Conservation (phyloP, 2,113 vertebrate genomes). For the Bothrops jararaca region DNA sequence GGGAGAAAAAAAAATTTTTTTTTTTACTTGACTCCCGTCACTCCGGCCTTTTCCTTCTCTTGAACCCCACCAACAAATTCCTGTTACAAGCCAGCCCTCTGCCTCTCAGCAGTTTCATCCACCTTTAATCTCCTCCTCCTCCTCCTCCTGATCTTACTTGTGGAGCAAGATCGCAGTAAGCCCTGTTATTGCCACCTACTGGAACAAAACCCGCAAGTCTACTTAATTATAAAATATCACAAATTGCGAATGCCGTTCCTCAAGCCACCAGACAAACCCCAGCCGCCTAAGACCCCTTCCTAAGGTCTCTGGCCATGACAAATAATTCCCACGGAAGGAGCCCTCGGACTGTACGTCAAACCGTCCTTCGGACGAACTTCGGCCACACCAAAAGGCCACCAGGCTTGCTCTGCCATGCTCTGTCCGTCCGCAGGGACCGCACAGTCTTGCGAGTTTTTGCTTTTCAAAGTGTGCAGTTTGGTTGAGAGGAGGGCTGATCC, state of each 20-base stretch:
- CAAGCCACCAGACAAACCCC: background rate
- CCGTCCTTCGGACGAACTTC: background rate
- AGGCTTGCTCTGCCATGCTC: background rate
- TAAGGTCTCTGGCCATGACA: background rate
- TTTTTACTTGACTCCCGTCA: background rate
- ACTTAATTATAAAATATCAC: background rate
- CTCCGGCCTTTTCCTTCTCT: background rate
- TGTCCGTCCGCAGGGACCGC: background rate
- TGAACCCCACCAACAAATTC: background rate
- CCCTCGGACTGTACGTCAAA: background rate
- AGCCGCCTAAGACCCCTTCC: background rate
- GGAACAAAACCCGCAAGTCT: background rate
- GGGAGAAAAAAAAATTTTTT: background rate
- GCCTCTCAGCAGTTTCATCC: background rate
- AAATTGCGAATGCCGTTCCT: background rate
- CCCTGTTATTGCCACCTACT: background rate
- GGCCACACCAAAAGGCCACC: background rate
- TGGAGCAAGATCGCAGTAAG: background rate
- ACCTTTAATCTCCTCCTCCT: background rate
- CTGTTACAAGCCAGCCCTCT: background rate
- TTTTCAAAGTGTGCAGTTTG: background rate
- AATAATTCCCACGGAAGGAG: background rate
- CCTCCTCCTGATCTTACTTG: background rate
- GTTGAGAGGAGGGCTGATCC: background rate
- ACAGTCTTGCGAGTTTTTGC: background rate